Evolutionary conservation across 2,797 vertebrate species (phyloP).

Genomic region (Macropodus opercularis): DNA sequence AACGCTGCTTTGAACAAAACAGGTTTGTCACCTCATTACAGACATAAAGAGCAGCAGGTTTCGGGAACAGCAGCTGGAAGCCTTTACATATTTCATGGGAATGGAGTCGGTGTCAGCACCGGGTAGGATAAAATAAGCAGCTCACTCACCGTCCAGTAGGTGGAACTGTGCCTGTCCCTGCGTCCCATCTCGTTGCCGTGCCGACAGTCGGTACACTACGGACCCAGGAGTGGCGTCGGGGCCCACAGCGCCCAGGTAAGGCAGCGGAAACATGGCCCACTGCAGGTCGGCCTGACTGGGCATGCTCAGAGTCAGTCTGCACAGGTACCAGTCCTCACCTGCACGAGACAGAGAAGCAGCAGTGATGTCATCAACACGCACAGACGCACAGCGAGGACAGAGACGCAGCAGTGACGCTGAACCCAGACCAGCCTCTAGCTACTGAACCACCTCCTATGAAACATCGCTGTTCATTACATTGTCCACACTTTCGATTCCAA

Average conservation of each 20-base stretch:
- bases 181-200: constrained; percentile 66
- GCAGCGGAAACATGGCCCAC: constrained; percentile 89
- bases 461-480: no score
- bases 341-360: constrained; percentile 12
- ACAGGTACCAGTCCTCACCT: constrained; percentile 89
- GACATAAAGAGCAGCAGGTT: constrained; percentile 39
- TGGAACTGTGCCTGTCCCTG: constrained; percentile 78
- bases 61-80: constrained; percentile 1
- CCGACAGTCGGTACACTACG: constrained; percentile 80
- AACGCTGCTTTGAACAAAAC: constrained; percentile 63
- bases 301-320: constrained; percentile 82
- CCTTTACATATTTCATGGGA: no score
- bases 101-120: no score
- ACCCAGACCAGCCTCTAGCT: no score
- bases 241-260: constrained; percentile 83
- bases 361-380: no score
- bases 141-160: constrained; percentile 81
- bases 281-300: constrained; percentile 82
- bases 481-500: no score
- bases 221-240: constrained; percentile 82
- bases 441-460: no score
- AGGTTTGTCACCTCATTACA: constrained; percentile 64
- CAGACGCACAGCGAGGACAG: no score
- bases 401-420: no score
- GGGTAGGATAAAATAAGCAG: background rate